Evolutionary conservation across 2,888 invertebrate genomes (phyloP), one percentile per base, ranked within the genome.

Genomic region (Euspilapteryx auroguttella): DNA sequence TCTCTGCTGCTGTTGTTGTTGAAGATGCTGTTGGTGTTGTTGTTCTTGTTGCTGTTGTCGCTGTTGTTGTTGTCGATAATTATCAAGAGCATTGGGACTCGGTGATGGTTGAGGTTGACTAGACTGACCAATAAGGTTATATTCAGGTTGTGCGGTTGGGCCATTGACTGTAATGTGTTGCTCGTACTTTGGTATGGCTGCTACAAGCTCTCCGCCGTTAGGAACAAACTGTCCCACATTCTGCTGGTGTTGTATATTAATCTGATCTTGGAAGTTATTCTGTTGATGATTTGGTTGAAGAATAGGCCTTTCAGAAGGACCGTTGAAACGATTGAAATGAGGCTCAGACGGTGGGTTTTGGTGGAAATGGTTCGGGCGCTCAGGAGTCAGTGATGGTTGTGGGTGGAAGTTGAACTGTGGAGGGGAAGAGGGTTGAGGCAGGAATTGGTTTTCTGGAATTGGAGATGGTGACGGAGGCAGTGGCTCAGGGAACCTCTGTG

Each of bases 181-280:
- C 56, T 91, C 90, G 38, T 81, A 83, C 63, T 87, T 88, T 4
- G 90, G 84, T 32, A 90, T 81, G 11, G 90, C 83, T 30, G 85
- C 83, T 12, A 89, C 79, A 22, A 90, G 68, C 58, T 90, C 87
- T 1, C 88, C 87, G 21, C 82, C 85, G 2, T 85, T 77, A 21
- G 82, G 82, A 12, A 80, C 61, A 33, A 81, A 57, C 14, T 76
- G 68, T 4, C 62, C 59, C 28, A 76, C 46, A 35, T 68, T 59
- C 47, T 78, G 76, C 37, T 69, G 65, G 38, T 75, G 66, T 30
- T 68, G 55, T 17, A 47, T 30, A 32, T 49, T 59, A 17, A 52
- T 34, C 34, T 49, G 54, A 20, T 58, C 62, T 31, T 54, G 55
- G 37, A 55, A 55, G 31, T 45, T 49, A 15, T 37, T 45, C 30